phyloP scores from a whole-genome alignment of 2,113 vertebrate species.

The Synchiropus splendidus region DNA sequence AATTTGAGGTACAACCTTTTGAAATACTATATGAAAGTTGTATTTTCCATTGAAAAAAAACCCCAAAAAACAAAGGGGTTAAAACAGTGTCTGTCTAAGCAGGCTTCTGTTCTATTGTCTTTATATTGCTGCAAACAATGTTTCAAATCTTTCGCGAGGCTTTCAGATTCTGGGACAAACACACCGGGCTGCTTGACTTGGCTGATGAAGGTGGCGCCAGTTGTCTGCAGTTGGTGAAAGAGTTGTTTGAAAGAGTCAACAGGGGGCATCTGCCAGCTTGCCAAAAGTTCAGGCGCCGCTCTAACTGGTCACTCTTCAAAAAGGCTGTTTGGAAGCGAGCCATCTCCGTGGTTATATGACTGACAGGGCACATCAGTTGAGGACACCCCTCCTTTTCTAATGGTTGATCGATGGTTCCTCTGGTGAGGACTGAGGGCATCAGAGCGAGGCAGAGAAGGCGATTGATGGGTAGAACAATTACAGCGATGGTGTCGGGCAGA shows the following conservation, averaged over 20 bases:
- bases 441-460: conserved; percentile 1
- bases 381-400: conserved; percentile 19
- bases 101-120: no score
- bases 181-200: conserved; percentile 28
- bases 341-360: conserved; percentile 7
- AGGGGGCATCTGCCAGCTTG: conserved; percentile 44
- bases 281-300: conserved; percentile 51
- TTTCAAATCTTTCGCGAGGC: conserved; percentile 29
- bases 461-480: neutral
- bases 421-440: conserved; percentile 7
- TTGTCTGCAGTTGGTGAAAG: conserved; percentile 24
- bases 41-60: no score
- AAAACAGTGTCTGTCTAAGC: no score
- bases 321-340: conserved; percentile 34
- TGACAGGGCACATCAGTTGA: conserved; percentile 25
- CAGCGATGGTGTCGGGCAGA: neutral
- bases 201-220: conserved; percentile 42
- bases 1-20: no score
- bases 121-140: no score
- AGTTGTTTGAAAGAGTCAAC: conserved; percentile 38
- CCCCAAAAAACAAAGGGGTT: no score
- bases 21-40: no score
- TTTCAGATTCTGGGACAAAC: conserved; percentile 20
- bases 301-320: conserved; percentile 52
- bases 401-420: conserved; percentile 17